A percentile compares a stretch with the other conserved stretches of the same genome.
phyloP scores from a whole-genome alignment of 64 coral and sea anemone species.

The Hydrozoanthus tunicans region DNA sequence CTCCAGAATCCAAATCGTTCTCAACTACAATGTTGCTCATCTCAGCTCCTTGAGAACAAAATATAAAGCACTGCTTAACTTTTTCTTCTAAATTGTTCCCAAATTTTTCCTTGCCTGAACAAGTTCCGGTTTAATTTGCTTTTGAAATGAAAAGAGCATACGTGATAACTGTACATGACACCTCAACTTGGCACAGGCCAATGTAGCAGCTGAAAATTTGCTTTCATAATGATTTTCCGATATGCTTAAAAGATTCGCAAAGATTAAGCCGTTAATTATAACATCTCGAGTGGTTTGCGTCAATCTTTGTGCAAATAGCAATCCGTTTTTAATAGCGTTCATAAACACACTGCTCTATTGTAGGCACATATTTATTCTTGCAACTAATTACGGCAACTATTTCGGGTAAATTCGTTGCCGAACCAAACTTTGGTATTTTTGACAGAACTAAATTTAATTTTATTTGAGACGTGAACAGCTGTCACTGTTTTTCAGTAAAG shows the following conservation, averaged over 20 bases:
- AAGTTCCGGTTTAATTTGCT: no score
- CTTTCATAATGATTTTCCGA: slow-evolving; percentile 6
- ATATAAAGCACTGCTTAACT: neutral
- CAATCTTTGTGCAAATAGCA: slow-evolving; percentile 5
- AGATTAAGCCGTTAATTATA: slow-evolving; percentile 3
- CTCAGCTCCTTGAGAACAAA: neutral
- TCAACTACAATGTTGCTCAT: slow-evolving; percentile 21
- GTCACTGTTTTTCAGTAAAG: no score
- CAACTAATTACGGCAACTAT: no score
- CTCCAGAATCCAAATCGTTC: neutral
- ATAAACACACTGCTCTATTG: neutral
- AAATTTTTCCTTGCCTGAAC: no score
- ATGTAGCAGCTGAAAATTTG: neutral
- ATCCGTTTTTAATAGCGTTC: neutral
- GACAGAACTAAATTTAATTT: no score
- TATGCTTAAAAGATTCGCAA: neutral
- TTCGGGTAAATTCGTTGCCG: no score
- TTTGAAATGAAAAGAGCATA: neutral
- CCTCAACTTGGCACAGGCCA: no score
- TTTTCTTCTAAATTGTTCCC: neutral
- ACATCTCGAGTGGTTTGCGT: neutral
- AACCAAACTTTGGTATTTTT: no score
- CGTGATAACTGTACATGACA: neutral
- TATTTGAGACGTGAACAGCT: no score
- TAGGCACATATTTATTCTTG: no score